Conservation (phyloP, 2,797 vertebrate species). For the Furcifer pardalis region DNA sequence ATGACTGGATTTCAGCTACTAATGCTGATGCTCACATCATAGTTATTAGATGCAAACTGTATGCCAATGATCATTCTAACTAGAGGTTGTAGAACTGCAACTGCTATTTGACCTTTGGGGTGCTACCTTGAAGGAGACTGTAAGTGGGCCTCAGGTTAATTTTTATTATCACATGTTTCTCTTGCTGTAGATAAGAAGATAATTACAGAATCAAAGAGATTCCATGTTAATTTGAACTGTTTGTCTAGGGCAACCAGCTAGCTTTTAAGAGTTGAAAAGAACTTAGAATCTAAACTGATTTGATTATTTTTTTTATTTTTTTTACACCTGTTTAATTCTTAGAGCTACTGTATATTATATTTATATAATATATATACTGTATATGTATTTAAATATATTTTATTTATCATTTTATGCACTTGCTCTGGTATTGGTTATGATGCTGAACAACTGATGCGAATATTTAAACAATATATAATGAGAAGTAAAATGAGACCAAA, state of each 20-base stretch:
- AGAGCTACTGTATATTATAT: neutral
- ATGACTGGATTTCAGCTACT: neutral
- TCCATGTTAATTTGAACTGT: neutral
- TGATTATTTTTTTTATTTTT: neutral
- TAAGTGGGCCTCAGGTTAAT: neutral
- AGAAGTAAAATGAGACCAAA: neutral
- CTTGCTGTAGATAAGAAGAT: neutral
- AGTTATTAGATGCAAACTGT: neutral
- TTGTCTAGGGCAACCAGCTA: neutral
- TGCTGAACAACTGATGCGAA: neutral
- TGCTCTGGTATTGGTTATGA: neutral
- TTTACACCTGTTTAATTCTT: neutral
- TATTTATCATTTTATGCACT: neutral
- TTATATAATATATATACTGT: too few relatives aligned
- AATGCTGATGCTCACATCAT: neutral
- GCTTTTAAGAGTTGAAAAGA: slow-evolving; percentile 27
- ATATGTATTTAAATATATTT: neutral
- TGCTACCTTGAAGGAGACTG: neutral
- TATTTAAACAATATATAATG: neutral
- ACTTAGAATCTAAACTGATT: neutral
- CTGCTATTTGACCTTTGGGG: neutral
- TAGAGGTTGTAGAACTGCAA: neutral
- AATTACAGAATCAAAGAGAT: neutral
- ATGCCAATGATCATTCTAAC: neutral
- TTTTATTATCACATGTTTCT: neutral